Evolutionary conservation across 2,113 vertebrate genomes (phyloP).

Genomic region (Hypomesus transpacificus): DNA sequence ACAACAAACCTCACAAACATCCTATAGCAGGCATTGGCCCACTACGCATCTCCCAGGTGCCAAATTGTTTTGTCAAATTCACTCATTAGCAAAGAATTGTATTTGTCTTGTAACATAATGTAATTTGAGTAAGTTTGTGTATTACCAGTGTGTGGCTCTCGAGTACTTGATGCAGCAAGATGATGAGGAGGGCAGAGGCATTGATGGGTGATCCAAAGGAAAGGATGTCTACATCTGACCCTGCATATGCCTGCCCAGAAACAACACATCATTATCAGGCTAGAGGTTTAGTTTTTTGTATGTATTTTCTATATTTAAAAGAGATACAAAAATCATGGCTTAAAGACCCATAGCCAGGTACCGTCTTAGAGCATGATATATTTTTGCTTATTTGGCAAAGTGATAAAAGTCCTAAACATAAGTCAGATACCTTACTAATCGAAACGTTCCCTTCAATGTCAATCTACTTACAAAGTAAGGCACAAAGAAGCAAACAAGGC

Average conservation of each 20-base stretch:
- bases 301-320: too few species aligned
- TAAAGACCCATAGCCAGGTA: too few species aligned
- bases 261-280: conserved; percentile 28
- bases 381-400: too few species aligned
- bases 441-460: background rate
- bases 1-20: too few species aligned
- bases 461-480: conserved; percentile 84
- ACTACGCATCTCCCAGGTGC: too few species aligned
- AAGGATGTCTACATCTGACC: conserved; percentile 79
- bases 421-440: background rate
- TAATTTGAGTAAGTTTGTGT: too few species aligned
- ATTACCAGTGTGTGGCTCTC: conserved; percentile 91
- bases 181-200: conserved; percentile 81
- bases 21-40: too few species aligned
- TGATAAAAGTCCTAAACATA: background rate
- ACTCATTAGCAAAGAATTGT: background rate
- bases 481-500: conserved; percentile 89
- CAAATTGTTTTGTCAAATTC: too few species aligned
- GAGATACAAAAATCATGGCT: too few species aligned
- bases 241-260: conserved; percentile 73
- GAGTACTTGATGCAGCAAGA: conserved; percentile 87
- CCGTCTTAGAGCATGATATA: too few species aligned
- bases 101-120: background rate
- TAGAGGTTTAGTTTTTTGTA: too few species aligned
- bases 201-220: conserved; percentile 89